A percentile compares a stretch with the other conserved stretches of the same genome.
Conservation (phyloP, 2,797 vertebrate species). For the Schizopygopsis pylzovi region DNA sequence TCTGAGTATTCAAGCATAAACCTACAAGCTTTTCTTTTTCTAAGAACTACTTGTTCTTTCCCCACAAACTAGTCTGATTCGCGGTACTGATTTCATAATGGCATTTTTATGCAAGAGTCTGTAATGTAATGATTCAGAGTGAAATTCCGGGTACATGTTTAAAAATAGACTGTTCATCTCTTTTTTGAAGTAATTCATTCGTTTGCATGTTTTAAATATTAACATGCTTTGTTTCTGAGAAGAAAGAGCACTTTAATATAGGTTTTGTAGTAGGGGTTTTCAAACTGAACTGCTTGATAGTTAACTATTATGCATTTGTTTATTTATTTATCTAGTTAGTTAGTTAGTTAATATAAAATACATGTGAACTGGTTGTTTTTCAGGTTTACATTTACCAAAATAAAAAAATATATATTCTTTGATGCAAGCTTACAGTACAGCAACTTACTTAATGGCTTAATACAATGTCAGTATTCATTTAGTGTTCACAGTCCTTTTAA, state of each 20-base stretch:
- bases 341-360: no score
- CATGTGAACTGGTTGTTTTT: no score
- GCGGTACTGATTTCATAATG: constrained; percentile 16
- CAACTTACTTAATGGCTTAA: no score
- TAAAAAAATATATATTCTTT: no score
- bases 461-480: no score
- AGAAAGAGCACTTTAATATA: constrained; percentile 41
- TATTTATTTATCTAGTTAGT: no score
- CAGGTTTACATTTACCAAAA: no score
- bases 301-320: no score
- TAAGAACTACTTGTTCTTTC: constrained; percentile 30
- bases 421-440: no score
- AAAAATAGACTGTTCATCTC: background rate
- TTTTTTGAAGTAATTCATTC: background rate
- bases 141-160: constrained; percentile 21
- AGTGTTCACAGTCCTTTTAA: no score
- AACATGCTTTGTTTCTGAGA: constrained; percentile 22
- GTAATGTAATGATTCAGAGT: constrained; percentile 14
- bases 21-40: background rate
- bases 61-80: constrained; percentile 19
- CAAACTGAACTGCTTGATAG: background rate
- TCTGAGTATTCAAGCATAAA: background rate
- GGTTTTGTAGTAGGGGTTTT: background rate
- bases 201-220: constrained; percentile 27
- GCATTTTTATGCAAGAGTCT: constrained; percentile 9